These are phyloP conservation scores for Leptonema lineaticorne DNA, from an alignment of 1,140 invertebrate species.

Conservation along the genomic window DNA sequence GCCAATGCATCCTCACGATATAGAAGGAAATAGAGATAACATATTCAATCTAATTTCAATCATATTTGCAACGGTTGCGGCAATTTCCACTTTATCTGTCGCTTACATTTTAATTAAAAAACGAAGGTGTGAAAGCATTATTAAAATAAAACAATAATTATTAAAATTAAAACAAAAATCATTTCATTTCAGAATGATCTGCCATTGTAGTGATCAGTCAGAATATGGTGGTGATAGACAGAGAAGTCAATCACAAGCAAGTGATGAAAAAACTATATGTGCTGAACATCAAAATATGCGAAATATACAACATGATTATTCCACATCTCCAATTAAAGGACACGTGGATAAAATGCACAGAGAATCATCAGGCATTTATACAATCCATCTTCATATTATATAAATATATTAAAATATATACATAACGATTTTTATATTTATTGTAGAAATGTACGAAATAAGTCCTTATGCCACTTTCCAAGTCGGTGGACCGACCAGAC, in stretches of 20 bases:
- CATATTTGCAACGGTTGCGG: conserved; percentile 36
- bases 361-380: conserved; percentile 32
- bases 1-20: conserved; percentile 32
- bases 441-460: conserved; percentile 71
- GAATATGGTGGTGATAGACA: conserved; percentile 49
- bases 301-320: conserved; percentile 67
- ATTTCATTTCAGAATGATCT: conserved; percentile 44
- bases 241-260: conserved; percentile 52
- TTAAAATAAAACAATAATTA: background rate
- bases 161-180: background rate
- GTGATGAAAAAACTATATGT: conserved; percentile 60
- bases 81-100: conserved; percentile 36
- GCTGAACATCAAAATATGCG: conserved; percentile 68
- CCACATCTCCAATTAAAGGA: conserved; percentile 59
- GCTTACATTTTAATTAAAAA: conserved; percentile 37
- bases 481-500: conserved; percentile 61
- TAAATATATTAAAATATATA: background rate
- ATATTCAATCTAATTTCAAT: conserved; percentile 39
- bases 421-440: background rate
- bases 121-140: conserved; percentile 26
- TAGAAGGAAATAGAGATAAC: conserved; percentile 34
- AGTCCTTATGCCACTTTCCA: conserved; percentile 78
- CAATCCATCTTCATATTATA: background rate
- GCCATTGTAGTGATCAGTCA: conserved; percentile 46
- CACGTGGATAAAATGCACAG: conserved; percentile 36